Evolutionary conservation across 2,888 invertebrate species (phyloP).

Genomic region (Phyllotreta cruciferae): DNA sequence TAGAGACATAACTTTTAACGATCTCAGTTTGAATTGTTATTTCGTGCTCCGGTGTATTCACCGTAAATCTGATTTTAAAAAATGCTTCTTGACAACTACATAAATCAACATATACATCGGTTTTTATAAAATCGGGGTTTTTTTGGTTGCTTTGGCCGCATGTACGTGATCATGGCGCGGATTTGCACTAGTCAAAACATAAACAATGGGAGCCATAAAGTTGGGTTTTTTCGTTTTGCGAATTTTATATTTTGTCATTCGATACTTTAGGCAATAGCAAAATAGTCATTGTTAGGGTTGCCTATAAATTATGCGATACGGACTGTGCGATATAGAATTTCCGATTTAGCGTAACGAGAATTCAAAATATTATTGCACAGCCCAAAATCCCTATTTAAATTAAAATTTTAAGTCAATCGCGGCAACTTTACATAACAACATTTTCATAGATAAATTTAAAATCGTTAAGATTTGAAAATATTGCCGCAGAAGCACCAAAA

Average conservation of each 20-base stretch:
- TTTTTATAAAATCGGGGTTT: conserved; percentile 26
- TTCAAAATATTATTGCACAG: neutral
- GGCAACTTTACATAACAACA: too few relatives aligned
- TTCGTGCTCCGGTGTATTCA: conserved; percentile 34
- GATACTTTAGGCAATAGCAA: conserved; percentile 14
- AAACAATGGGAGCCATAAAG: conserved; percentile 21
- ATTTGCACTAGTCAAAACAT: conserved; percentile 25
- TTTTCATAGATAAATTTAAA: too few relatives aligned
- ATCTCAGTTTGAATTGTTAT: conserved; percentile 32
- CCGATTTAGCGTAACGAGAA: neutral
- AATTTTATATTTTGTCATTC: conserved; percentile 12
- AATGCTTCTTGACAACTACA: conserved; percentile 25
- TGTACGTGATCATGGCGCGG: conserved; percentile 32
- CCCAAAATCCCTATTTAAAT: neutral
- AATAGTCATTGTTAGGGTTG: conserved; percentile 18
- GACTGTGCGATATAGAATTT: neutral
- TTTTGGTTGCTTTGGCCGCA: conserved; percentile 35
- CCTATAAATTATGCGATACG: conserved; percentile 6
- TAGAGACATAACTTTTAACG: conserved; percentile 35
- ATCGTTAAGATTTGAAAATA: too few relatives aligned
- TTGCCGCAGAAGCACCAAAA: too few relatives aligned
- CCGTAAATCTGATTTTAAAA: conserved; percentile 23
- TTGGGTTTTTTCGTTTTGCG: neutral
- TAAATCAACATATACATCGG: conserved; percentile 28
- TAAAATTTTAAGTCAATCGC: too few relatives aligned